Base-by-base conservation (phyloP, 2,797 vertebrate genomes). In the Australoheros facetus region DNA sequence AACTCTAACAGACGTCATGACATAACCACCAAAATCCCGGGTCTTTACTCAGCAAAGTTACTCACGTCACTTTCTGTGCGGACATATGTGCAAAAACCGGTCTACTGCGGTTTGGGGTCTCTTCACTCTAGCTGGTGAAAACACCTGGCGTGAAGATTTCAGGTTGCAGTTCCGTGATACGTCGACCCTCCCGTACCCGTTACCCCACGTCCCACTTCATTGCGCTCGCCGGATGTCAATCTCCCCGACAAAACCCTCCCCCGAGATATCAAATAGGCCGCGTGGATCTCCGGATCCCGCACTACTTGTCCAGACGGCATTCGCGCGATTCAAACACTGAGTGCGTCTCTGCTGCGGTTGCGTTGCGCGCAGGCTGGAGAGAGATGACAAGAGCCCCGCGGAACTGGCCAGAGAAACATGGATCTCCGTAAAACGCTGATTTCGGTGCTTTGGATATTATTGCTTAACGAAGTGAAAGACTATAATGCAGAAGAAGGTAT, bases 301-400 rank as follows among this genome's bases (percentile, higher is more conserved):
- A 94, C 87, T 90, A 72, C 58, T 89, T 73, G 83, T 86, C 88
- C 85, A 88, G 90, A 86, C 94, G 57, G 88, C 86, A 72, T 64
- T 78, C 7, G 84, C 81, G 87, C 78, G 71, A 10, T 55, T 28
- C 79, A 21, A 19, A 59, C 70, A 4, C 71, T 1, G 78, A 81
- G 87, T 66, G 89, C 88, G 86, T 89, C 88, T 87, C 84, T 89
- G 88, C 85, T 74, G 91, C 90, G 87, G 85, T 84, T 37, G 92
- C 89, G 89, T 90, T 76, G 87, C 87, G 93, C 91, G 92, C 86
- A 90, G 89, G 84, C 90, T 86, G 93, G 93, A 95, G 85, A 93
- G 94, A 91, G 91, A 95, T 96, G 95, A 95, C 85, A 82, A 95
- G 89, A 95, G 92, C 87, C 88, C 86, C 93, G 95, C 93, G 84